A percentile compares a stretch with the other conserved stretches of the same genome.
These are phyloP conservation scores for Fopius arisanus DNA, from an alignment of 1,140 invertebrate genomes.

Conservation along the genomic window DNA sequence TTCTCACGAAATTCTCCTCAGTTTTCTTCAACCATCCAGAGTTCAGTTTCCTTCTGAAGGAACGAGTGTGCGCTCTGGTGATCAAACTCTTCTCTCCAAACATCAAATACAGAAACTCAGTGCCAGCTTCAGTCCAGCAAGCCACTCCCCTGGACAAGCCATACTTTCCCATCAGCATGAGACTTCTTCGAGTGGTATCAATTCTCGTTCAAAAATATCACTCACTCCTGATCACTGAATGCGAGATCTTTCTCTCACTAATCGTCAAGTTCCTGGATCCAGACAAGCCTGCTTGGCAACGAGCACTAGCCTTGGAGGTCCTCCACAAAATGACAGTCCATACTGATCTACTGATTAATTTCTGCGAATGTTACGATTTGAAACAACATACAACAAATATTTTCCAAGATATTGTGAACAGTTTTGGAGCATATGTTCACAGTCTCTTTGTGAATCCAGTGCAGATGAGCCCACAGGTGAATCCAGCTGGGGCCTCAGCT, in stretches of 20 bases:
- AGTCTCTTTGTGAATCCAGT: slow-evolving; percentile 83
- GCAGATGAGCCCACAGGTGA: slow-evolving; percentile 6
- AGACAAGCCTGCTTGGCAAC: slow-evolving; percentile 95
- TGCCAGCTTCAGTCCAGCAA: slow-evolving; percentile 64
- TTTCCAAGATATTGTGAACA: slow-evolving; percentile 95
- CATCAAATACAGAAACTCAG: slow-evolving; percentile 82
- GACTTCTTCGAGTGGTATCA: slow-evolving; percentile 90
- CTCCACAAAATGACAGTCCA: slow-evolving; percentile 93
- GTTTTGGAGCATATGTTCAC: slow-evolving; percentile 93
- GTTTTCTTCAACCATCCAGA: slow-evolving; percentile 96
- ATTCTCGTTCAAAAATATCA: slow-evolving; percentile 95
- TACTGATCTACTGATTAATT: slow-evolving; percentile 86
- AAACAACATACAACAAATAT: slow-evolving; percentile 92
- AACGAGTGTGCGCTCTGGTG: slow-evolving; percentile 95
- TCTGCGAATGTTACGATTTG: slow-evolving; percentile 94
- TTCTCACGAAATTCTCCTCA: slow-evolving; percentile 88
- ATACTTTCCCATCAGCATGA: slow-evolving; percentile 96
- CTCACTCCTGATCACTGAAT: slow-evolving; percentile 92
- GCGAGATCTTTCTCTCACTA: slow-evolving; percentile 97
- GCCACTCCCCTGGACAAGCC: slow-evolving; percentile 84
- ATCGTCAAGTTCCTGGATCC: slow-evolving; percentile 97
- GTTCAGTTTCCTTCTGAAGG: slow-evolving; percentile 94
- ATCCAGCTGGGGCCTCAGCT: slow-evolving; percentile 58
- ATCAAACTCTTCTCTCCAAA: slow-evolving; percentile 98
- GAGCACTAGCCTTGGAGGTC: slow-evolving; percentile 93